Evolutionary conservation across 2,888 invertebrate genomes (phyloP).

Genomic region (Nymphalis urticae): DNA sequence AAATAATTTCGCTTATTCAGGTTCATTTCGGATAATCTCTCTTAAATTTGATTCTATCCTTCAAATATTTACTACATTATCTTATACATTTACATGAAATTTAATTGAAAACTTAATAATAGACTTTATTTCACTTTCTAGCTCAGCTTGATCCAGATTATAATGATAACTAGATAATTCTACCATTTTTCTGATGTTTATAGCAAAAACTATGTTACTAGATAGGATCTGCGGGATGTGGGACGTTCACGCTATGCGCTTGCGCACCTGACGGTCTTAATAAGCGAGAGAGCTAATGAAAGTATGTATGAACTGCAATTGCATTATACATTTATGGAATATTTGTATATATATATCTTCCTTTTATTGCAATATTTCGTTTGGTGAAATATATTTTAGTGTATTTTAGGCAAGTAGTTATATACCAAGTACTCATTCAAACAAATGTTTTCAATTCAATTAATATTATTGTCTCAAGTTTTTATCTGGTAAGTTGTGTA

Average conservation of each 20-base stretch:
- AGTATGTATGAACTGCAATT: conserved; percentile 19
- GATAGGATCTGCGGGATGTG: conserved; percentile 34
- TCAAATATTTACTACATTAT: too few species aligned
- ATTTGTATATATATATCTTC: not conserved
- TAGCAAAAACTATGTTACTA: conserved; percentile 25
- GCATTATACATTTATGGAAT: conserved; percentile 3
- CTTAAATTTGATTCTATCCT: too few species aligned
- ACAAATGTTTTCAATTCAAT: too few species aligned
- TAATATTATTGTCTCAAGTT: too few species aligned
- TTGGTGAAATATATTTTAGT: too few species aligned
- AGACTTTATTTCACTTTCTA: conserved; percentile 31
- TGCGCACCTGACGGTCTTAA: conserved; percentile 22
- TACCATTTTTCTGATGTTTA: conserved; percentile 22
- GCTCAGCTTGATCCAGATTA: conserved; percentile 18
- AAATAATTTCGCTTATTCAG: too few species aligned
- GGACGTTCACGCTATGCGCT: conserved; percentile 28
- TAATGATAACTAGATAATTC: conserved; percentile 22
- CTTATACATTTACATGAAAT: not conserved
- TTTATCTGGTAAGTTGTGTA: too few species aligned
- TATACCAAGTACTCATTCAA: too few species aligned
- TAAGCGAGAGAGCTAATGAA: conserved; percentile 30
- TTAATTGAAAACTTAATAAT: conserved; percentile 18
- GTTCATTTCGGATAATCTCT: too few species aligned
- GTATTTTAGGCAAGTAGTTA: too few species aligned
- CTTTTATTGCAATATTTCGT: too few species aligned